phyloP scores from a whole-genome alignment of 2,888 invertebrate genomes.

The Netelia melanura region DNA sequence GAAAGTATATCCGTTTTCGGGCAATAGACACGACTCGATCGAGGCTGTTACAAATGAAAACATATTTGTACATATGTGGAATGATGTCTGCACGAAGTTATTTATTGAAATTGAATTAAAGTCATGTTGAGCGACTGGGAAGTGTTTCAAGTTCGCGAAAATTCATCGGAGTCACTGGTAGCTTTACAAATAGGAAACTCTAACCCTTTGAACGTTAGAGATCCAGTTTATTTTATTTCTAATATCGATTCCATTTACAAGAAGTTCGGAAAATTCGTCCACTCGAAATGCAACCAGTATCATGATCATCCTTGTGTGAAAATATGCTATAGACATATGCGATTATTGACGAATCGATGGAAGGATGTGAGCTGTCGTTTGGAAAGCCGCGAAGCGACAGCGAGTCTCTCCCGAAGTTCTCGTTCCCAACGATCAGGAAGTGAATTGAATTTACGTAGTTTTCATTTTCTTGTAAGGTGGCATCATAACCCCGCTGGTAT shows the following conservation, averaged over 20 bases:
- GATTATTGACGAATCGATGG: too few relatives aligned
- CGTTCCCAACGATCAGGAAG: neutral
- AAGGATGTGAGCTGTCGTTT: neutral
- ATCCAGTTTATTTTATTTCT: too few relatives aligned
- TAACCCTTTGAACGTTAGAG: too few relatives aligned
- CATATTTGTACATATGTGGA: neutral
- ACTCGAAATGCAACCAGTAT: too few relatives aligned
- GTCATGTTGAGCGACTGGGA: neutral
- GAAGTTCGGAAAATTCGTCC: too few relatives aligned
- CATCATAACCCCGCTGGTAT: slow-evolving; percentile 86
- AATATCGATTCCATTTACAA: too few relatives aligned
- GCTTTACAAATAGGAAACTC: neutral
- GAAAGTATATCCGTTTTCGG: slow-evolving; percentile 27
- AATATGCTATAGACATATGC: too few relatives aligned
- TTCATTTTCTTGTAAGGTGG: slow-evolving; percentile 97
- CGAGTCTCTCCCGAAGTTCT: neutral
- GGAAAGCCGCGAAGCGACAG: neutral
- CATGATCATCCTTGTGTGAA: too few relatives aligned
- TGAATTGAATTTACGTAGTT: slow-evolving; percentile 88
- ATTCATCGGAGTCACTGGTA: neutral
- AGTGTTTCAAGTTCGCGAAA: neutral
- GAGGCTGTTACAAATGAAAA: neutral
- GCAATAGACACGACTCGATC: neutral
- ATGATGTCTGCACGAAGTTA: neutral
- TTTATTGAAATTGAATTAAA: slow-evolving; percentile 2